phyloP scores from a whole-genome alignment of 2,113 vertebrate species.

The Festucalex cinctus region DNA sequence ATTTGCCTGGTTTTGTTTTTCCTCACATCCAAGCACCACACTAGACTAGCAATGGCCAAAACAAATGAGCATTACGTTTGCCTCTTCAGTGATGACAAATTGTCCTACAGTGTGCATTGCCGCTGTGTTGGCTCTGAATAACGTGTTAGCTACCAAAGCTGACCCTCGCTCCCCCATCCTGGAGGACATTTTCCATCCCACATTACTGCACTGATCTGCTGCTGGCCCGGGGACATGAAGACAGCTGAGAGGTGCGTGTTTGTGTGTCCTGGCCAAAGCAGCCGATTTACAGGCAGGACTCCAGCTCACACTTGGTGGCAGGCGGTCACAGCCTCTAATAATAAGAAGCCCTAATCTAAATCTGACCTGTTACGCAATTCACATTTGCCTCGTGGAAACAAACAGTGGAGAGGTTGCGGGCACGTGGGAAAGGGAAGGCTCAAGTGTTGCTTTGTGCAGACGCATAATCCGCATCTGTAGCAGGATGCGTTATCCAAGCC shows the following conservation, averaged over 20 bases:
- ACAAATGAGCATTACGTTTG: constrained; percentile 4
- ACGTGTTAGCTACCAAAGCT: constrained; percentile 6
- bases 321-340: constrained; percentile 55
- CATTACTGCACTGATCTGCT: constrained; percentile 44
- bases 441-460: constrained; percentile 12
- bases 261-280: constrained; percentile 14
- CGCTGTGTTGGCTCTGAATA: constrained; percentile 15
- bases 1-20: constrained; percentile 8
- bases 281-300: constrained; percentile 39
- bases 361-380: constrained; percentile 54
- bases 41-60: not conserved
- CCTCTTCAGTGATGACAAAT: constrained; percentile 20
- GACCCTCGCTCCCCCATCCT: constrained; percentile 35
- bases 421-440: constrained; percentile 12
- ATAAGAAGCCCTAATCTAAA: constrained; percentile 56
- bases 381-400: constrained; percentile 26
- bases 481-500: constrained; percentile 8
- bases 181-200: constrained; percentile 54
- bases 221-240: constrained; percentile 28
- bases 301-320: constrained; percentile 48
- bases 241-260: constrained; percentile 40
- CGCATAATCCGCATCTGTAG: constrained; percentile 12
- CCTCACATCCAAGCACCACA: not conserved
- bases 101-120: not conserved
- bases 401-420: constrained; percentile 29